phyloP scores from a whole-genome alignment of 2,888 invertebrate species.

The Trichogramma dendrolimi region DNA sequence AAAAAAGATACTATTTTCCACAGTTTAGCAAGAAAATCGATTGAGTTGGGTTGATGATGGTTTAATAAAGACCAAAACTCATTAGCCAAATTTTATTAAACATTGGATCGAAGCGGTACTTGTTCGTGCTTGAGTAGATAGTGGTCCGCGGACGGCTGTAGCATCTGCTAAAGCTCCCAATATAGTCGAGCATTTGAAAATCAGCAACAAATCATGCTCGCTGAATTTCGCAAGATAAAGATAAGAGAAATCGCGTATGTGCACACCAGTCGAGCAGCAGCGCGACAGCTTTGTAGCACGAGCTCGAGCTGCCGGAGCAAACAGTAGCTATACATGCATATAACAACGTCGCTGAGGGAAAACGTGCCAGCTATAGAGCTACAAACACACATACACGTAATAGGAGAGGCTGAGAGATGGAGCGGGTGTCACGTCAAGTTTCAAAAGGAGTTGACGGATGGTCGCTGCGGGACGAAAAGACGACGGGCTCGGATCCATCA shows the following conservation, averaged over 20 bases:
- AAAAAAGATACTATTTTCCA: too few species aligned
- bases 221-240: slow-evolving; percentile 20
- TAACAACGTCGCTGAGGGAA: not conserved
- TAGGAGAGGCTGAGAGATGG: slow-evolving; percentile 20
- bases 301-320: too few species aligned
- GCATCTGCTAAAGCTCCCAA: slow-evolving; percentile 37
- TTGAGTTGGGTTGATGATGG: too few species aligned
- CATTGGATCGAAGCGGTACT: too few species aligned
- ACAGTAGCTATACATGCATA: too few species aligned
- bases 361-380: not conserved
- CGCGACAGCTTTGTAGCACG: too few species aligned
- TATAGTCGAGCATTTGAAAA: slow-evolving; percentile 15
- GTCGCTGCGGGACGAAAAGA: slow-evolving; percentile 48
- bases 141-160: slow-evolving; percentile 41
- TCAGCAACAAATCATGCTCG: slow-evolving; percentile 23
- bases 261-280: too few species aligned
- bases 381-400: not conserved
- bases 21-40: too few species aligned
- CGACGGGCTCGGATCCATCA: slow-evolving; percentile 46
- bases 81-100: too few species aligned
- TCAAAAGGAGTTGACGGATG: slow-evolving; percentile 49
- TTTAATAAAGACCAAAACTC: too few species aligned
- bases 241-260: slow-evolving; percentile 23
- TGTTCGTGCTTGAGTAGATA: slow-evolving; percentile 13
- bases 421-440: slow-evolving; percentile 42